These are phyloP conservation scores for Eonycteris spelaea DNA, from an alignment of 2,113 vertebrate genomes.

Conservation along the genomic window DNA sequence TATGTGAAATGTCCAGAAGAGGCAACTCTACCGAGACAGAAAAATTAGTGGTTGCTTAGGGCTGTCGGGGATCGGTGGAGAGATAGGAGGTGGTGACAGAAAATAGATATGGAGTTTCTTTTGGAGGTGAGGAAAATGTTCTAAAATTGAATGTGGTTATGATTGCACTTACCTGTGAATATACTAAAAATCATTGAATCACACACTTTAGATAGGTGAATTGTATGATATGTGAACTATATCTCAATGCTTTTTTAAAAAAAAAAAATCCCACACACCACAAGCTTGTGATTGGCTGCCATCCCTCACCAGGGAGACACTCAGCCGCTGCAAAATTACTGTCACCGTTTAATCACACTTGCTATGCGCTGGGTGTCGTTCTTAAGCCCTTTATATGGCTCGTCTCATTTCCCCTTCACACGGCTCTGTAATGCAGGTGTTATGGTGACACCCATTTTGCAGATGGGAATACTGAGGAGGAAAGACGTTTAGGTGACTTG, in stretches of 20 bases:
- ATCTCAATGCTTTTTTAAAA: background rate
- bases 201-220: background rate
- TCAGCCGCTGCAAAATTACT: background rate
- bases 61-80: background rate
- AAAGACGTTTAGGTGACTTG: background rate
- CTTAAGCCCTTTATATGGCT: background rate
- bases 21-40: background rate
- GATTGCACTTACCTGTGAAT: background rate
- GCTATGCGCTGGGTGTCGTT: background rate
- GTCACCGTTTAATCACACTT: accelerated
- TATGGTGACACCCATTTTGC: background rate
- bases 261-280: background rate
- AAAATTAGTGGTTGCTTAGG: background rate
- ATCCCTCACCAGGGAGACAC: background rate
- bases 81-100: background rate
- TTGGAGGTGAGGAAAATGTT: background rate
- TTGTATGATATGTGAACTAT: background rate
- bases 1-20: background rate
- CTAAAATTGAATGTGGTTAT: background rate
- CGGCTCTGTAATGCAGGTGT: background rate
- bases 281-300: background rate
- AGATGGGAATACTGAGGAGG: background rate
- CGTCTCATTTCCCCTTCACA: background rate
- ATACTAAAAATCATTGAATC: background rate
- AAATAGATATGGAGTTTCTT: background rate